Conservation (phyloP, 2,113 vertebrate species). For the Trachemys scripta region DNA sequence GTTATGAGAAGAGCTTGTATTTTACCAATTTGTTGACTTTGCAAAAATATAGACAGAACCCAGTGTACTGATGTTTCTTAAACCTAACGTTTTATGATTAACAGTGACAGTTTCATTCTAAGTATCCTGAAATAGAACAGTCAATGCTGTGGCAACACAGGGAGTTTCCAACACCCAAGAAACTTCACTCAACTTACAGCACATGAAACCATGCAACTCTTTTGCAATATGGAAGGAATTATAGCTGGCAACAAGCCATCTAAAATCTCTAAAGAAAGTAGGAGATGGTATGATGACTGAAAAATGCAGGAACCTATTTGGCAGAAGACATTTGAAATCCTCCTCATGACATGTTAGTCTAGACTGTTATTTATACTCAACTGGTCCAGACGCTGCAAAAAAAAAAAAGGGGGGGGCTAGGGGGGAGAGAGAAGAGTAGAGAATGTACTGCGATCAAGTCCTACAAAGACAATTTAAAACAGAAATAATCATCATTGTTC, state of each 20-base stretch:
- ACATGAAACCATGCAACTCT: constrained; percentile 30
- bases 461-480: neutral
- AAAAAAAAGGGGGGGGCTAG: accelerated
- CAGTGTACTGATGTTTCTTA: neutral
- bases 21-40: too few species aligned
- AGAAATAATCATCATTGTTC: neutral
- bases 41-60: neutral
- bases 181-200: neutral
- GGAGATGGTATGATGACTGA: neutral
- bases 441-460: neutral
- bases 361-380: neutral
- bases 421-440: neutral
- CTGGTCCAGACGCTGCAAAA: neutral
- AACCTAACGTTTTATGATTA: neutral
- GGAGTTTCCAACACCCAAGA: neutral
- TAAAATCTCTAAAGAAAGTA: neutral
- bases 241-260: constrained; percentile 4
- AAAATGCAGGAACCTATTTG: neutral
- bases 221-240: constrained; percentile 49
- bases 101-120: neutral
- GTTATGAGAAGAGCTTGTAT: neutral
- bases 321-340: neutral
- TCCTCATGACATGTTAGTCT: neutral
- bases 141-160: accelerated
- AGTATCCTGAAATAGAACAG: neutral